These are phyloP conservation scores for Allophyes oxyacanthae DNA, from an alignment of 2,888 invertebrate genomes.

Conservation along the genomic window DNA sequence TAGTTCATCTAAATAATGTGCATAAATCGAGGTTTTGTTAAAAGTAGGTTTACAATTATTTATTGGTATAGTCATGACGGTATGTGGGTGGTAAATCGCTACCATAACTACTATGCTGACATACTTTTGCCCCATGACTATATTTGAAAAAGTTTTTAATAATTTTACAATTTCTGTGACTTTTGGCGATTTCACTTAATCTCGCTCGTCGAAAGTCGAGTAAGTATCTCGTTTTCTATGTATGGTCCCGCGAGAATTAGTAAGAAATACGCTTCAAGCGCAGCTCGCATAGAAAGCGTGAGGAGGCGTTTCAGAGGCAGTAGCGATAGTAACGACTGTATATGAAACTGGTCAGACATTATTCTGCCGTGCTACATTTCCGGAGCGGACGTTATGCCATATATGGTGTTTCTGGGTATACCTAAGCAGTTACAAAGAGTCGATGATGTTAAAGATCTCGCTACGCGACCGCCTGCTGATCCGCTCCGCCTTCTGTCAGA, in stretches of 20 bases:
- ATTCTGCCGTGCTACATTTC: background rate
- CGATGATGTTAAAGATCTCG: too few relatives aligned
- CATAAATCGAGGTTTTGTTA: constrained; percentile 25
- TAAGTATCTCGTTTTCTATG: constrained; percentile 14
- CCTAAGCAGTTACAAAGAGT: too few relatives aligned
- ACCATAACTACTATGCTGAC: constrained; percentile 24
- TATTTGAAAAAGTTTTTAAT: constrained; percentile 26
- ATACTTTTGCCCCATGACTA: constrained; percentile 30
- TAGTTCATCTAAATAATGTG: constrained; percentile 32
- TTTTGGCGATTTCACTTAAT: background rate
- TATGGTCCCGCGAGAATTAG: too few relatives aligned
- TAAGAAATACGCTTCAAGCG: too few relatives aligned
- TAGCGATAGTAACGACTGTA: too few relatives aligned
- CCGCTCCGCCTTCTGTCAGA: background rate
- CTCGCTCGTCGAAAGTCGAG: constrained; percentile 13
- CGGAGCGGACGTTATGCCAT: background rate
- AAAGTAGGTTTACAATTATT: constrained; percentile 42
- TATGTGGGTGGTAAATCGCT: constrained; percentile 39
- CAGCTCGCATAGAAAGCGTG: too few relatives aligned
- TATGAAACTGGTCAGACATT: too few relatives aligned
- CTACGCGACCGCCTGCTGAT: background rate
- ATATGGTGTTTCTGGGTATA: too few relatives aligned
- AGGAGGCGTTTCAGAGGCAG: too few relatives aligned
- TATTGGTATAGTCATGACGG: constrained; percentile 27
- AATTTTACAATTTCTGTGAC: constrained; percentile 16